Evolutionary conservation across 1,140 invertebrate species (phyloP).

Genomic region (Neodiprion pinetum): DNA sequence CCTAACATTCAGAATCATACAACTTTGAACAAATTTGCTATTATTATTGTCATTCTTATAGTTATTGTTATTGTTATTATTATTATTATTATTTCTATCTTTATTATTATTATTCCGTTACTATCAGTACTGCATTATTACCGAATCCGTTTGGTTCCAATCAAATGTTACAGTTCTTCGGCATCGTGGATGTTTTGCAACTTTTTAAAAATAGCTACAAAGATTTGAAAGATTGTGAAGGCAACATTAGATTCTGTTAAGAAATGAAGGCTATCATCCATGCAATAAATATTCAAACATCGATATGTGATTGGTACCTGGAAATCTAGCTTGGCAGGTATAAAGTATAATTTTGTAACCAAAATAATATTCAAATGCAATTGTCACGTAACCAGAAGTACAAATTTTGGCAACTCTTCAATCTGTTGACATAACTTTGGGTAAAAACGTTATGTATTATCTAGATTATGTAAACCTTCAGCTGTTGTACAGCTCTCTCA

Average conservation of each 20-base stretch:
- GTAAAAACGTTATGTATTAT: too few relatives aligned
- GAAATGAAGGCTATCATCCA: neutral
- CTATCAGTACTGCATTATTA: neutral
- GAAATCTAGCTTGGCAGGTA: neutral
- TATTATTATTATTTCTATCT: neutral
- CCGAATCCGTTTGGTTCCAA: too few relatives aligned
- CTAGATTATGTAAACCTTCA: too few relatives aligned
- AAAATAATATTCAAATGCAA: too few relatives aligned
- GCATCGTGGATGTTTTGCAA: constrained; percentile 8
- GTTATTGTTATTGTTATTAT: neutral
- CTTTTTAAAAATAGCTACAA: neutral
- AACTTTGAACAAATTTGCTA: constrained; percentile 8
- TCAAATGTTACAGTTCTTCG: constrained; percentile 18
- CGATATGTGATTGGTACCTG: neutral
- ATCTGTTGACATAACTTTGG: neutral
- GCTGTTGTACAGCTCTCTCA: too few relatives aligned
- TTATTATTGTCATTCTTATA: constrained; percentile 6
- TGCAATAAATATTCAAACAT: neutral
- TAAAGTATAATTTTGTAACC: neutral
- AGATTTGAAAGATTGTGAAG: neutral
- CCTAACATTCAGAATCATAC: constrained; percentile 13
- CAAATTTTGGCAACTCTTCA: neutral
- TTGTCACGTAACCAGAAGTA: neutral
- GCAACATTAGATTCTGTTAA: neutral
- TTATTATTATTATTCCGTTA: neutral